Percentiles rank a stretch among this genome's conserved stretches.
Conservation (phyloP, 2,797 vertebrate genomes). For the Glossophaga mutica region DNA sequence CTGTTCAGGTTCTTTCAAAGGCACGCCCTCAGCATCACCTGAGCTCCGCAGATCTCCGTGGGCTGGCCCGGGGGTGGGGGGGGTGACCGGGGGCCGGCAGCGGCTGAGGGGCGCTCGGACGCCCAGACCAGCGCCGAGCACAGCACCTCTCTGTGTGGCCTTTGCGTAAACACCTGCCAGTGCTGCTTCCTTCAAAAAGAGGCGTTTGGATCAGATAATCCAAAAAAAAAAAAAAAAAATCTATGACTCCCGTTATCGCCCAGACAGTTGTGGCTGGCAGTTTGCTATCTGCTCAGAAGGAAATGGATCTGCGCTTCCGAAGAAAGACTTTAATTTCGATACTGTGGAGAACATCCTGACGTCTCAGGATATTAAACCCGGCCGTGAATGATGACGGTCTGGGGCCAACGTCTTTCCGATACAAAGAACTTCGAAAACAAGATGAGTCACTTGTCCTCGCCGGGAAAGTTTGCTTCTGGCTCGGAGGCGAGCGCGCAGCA, state of each 20-base stretch:
- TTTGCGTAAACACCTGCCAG: background rate
- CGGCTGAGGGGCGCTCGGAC: background rate
- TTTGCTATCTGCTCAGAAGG: conserved; percentile 28
- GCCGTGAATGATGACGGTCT: background rate
- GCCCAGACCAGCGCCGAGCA: background rate
- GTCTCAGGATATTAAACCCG: conserved; percentile 64
- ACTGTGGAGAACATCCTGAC: conserved; percentile 34
- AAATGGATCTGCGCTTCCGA: conserved; percentile 36
- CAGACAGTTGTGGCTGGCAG: background rate
- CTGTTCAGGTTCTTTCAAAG: background rate
- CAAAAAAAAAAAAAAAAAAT: background rate
- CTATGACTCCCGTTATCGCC: background rate
- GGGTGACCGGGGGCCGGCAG: accelerated
- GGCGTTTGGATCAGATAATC: conserved; percentile 4
- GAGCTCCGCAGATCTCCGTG: background rate
- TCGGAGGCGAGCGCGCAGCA: background rate
- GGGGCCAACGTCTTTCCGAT: background rate
- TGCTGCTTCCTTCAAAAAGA: background rate
- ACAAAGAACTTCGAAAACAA: conserved; percentile 17
- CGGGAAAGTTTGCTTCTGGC: background rate
- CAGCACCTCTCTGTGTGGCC: background rate
- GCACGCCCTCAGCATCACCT: background rate
- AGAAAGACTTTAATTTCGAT: conserved; percentile 64
- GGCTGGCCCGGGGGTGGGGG: accelerated
- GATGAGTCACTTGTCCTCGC: conserved; percentile 43